Base-by-base conservation (phyloP, 2,113 vertebrate genomes). In the Burhinus oedicnemus region DNA sequence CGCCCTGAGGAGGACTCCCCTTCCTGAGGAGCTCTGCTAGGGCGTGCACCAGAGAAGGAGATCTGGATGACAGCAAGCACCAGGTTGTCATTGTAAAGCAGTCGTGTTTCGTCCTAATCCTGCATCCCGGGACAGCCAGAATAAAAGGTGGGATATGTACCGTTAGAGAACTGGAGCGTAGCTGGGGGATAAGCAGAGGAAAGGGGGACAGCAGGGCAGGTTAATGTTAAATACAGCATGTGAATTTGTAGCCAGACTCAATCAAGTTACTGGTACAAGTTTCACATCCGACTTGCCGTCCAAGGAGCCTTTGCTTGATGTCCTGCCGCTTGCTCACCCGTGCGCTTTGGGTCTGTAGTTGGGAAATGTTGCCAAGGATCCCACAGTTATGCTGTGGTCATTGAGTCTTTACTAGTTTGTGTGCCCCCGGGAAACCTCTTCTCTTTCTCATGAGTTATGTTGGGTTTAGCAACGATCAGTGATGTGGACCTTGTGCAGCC, bases 311-410 rank as follows among this genome's bases (percentile, higher is more conserved):
- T 40, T 2, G 5, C 54, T 72, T 7, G 3, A 3, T 6, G 23
- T 65, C 45, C 60, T 55, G 38, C 38, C 0, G 8, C 20, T 45
- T 57, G 36, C 60, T 65, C 1, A 1, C n/a, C 14, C 1, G 0
- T 14, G 34, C 2, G 0, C 42, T 58, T 58, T 16, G 57, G 17
- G 23, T 40, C 54, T 34, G 34, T 7, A 10, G 34, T 9, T 89
- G 60, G 65, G 81, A 81, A 75, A 58, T 5, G 44, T 49, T 84
- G 72, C 47, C 29, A 6, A 9, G 30, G 44, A 16, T 70, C 51
- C 51, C 2, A 0, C 66, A 9, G 12, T 54, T 60, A 54, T 36
- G 1, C 0, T 0, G 12, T 16, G 58, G 15, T 65, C 30, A 2
- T 6, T 15, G 60, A 51, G 68, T 15, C 69, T n/a, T 82, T 38